A percentile compares a stretch with the other conserved stretches of the same genome.
phyloP scores from a whole-genome alignment of 2,113 vertebrate genomes.

The Suricata suricatta region DNA sequence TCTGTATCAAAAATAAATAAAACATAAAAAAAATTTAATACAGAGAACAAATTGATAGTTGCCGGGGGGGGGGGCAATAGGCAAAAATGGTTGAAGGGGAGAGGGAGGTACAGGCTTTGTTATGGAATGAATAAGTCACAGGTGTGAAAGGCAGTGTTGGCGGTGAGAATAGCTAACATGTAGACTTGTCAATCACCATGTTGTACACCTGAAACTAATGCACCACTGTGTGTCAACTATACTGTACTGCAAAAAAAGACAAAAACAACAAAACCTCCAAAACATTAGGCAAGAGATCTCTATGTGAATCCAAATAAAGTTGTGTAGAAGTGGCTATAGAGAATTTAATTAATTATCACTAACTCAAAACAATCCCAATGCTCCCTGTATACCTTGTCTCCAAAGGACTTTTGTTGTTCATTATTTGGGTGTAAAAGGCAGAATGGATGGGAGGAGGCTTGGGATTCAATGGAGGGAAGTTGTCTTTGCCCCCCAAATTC shows the following conservation, averaged over 20 bases:
- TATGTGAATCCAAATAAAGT: neutral
- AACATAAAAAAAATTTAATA: neutral
- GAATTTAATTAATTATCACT: constrained; percentile 8
- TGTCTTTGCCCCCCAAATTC: neutral
- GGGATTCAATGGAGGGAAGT: neutral
- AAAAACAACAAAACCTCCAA: neutral
- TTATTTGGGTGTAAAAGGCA: neutral
- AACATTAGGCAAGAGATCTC: neutral
- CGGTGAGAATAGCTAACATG: neutral
- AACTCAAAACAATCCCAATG: neutral
- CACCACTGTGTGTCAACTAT: neutral
- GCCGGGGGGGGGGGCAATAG: neutral
- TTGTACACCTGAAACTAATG: neutral
- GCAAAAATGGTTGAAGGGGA: neutral
- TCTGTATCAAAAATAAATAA: too few species aligned
- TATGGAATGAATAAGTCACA: neutral
- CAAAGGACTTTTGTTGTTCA: neutral
- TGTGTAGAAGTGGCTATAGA: neutral
- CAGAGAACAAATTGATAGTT: neutral
- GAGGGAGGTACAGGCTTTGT: neutral
- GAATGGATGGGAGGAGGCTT: neutral
- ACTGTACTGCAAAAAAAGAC: neutral
- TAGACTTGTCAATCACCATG: neutral
- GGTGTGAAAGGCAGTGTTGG: neutral
- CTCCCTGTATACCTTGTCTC: neutral